phyloP scores from a whole-genome alignment of 2,113 vertebrate species.

The Leiothrix lutea region DNA sequence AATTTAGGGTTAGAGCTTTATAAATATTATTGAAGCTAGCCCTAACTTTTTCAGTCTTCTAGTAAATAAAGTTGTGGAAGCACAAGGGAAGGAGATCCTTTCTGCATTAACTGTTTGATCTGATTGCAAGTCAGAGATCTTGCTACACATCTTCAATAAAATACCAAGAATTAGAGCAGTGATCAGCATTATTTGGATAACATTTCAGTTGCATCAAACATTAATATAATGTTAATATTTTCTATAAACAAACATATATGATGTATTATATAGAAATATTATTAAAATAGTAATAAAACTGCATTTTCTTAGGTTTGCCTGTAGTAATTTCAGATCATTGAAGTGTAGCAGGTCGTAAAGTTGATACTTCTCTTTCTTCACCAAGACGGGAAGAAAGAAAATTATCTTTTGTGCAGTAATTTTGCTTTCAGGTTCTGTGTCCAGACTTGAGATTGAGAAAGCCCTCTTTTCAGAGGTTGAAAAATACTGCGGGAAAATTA shows the following conservation, averaged over 20 bases:
- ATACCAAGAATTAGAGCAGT: neutral
- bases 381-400: neutral
- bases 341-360: neutral
- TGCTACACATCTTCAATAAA: neutral
- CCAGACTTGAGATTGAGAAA: neutral
- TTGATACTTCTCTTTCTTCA: neutral
- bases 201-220: neutral
- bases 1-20: neutral
- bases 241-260: neutral
- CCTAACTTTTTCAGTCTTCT: neutral
- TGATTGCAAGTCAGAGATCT: neutral
- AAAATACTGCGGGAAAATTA: neutral
- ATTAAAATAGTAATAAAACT: neutral
- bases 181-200: neutral
- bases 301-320: neutral
- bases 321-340: neutral
- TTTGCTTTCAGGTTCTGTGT: neutral
- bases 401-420: neutral
- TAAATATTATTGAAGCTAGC: neutral
- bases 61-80: neutral
- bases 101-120: neutral
- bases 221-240: neutral
- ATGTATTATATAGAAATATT: neutral
- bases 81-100: neutral
- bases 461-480: neutral